Base-by-base conservation (phyloP, 2,113 vertebrate species). In the Rhipidura dahli region DNA sequence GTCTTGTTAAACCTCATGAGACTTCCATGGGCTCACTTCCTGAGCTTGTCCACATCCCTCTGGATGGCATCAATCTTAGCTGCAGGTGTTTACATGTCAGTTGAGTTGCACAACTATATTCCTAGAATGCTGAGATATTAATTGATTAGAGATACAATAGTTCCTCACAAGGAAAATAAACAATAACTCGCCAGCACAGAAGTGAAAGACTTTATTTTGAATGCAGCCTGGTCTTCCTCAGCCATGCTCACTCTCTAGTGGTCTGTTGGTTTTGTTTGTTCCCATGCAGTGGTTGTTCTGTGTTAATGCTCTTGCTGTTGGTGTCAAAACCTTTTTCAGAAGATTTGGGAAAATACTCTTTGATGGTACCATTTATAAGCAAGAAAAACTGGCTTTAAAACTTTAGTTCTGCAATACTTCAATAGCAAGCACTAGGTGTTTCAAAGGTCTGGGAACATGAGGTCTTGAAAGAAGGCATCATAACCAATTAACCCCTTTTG, bases 201-300 rank as follows among this genome's bases (percentile, higher is more conserved):
- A 78, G 21, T 40, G 3, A 72, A 79, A 69, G 30, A 4, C n/a
- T 56, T 39, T 30, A 6, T 64, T 51, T 39, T 60, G 49, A 81
- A 13, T 2, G 2, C 15, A 71, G 11, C 56, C 64, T 71, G 44
- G 10, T 53, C 63, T 77, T 69, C 35, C 31, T 71, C 2, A 1
- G 23, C 68, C 2, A 0, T 15, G 40, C 40, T 79, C 5, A 2
- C 53, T 86, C 51, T 44, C 19, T 7, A 31, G 53, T 20, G 19
- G 28, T 56, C 53, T 61, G 15, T 18, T 76, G 44, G 21, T 15
- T 69, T 60, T 80, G 11, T 45, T 23, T n/a, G 37, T 18, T 10
- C 37, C 44, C 0, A 0, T 24, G 27, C 10, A 6, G 42, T 23
- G 11, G 20, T 44, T 22, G 28, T 26, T 77, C 49, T 35, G 30